Evolutionary conservation across 30 jellyfish, hydroid and myxozoan genomes (phyloP).

Genomic region (Hydractinia symbiolongicarpus): DNA sequence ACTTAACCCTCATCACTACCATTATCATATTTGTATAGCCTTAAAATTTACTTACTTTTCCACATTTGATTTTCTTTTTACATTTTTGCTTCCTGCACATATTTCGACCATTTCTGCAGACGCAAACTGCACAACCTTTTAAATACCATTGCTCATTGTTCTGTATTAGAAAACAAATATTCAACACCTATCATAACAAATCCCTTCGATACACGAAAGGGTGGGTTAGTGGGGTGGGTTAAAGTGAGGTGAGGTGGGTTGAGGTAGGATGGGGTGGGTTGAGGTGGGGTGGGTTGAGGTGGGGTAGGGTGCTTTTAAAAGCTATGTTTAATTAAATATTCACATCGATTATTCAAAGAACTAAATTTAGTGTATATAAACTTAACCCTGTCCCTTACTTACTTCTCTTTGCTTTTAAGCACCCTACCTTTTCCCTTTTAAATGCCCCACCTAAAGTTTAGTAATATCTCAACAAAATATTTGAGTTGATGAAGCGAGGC

Average conservation of each 20-base stretch:
- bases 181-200: not conserved
- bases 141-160: constrained; percentile 63
- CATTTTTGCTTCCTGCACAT: constrained; percentile 64
- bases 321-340: not conserved
- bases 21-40: too few species aligned
- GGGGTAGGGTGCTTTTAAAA: too few species aligned
- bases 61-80: constrained; percentile 41
- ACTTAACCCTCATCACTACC: too few species aligned
- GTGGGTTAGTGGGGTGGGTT: not conserved
- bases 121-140: constrained; percentile 67
- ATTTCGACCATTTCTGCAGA: constrained; percentile 57
- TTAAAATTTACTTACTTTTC: constrained; percentile 45
- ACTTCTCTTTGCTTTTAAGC: too few species aligned
- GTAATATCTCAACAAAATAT: too few species aligned
- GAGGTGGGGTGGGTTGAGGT: too few species aligned
- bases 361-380: not conserved
- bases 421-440: too few species aligned
- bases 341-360: not conserved
- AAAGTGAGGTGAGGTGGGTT: too few species aligned
- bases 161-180: constrained; percentile 8
- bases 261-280: too few species aligned
- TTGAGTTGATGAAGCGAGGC: not conserved
- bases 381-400: too few species aligned
- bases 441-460: too few species aligned
- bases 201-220: not conserved